Base-by-base conservation (phyloP, 2,113 vertebrate species). In the Ptilorrhoa leucosticta region DNA sequence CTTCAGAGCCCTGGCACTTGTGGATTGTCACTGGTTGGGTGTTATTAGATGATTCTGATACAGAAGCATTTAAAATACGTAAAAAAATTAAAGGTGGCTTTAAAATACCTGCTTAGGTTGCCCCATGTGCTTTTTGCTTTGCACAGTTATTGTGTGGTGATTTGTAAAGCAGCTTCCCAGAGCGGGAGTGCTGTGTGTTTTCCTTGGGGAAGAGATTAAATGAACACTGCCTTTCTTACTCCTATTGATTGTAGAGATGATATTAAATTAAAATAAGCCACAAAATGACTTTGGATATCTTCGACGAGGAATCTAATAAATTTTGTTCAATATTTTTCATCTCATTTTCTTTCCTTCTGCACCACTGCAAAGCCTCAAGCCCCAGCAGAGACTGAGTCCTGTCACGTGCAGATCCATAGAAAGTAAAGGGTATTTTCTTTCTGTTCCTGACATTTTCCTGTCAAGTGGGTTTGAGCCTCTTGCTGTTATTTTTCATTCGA, bases 251-350 rank as follows among this genome's bases (percentile, higher is more conserved):
- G 78, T 30, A 73, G 73, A 63, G 82, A 23, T 44, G 78, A 60
- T 89, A 90, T 91, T 71, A 82, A 85, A 91, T 95, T 87, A 90
- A 94, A 93, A 85, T 58, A 63, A 92, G 75, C 83, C 80, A 44
- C 89, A 85, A 82, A 87, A 71, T 30, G 77, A 40, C 78, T 89
- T 82, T 10, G 57, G 85, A 20, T 88, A 64, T 56, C 69, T 95
- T 87, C 51, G 33, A 7, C 0, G 30, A 58, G 35, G 68, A 90
- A 65, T 87, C 50, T 45, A 78, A 93, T 95, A 70, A 63, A 68
- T 93, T 83, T 35, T 84, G 33, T 57, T 91, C 90, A 12, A 35
- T 89, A 53, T 24, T 81, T 83, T 92, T 83, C 64, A 53, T 81
- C 80, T 84, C 44, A 31, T 94, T 95, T 89, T 87, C 86, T 54